Conservation (phyloP, 30 jellyfish, hydroid and myxozoan species). For the Turritopsis rubra region DNA sequence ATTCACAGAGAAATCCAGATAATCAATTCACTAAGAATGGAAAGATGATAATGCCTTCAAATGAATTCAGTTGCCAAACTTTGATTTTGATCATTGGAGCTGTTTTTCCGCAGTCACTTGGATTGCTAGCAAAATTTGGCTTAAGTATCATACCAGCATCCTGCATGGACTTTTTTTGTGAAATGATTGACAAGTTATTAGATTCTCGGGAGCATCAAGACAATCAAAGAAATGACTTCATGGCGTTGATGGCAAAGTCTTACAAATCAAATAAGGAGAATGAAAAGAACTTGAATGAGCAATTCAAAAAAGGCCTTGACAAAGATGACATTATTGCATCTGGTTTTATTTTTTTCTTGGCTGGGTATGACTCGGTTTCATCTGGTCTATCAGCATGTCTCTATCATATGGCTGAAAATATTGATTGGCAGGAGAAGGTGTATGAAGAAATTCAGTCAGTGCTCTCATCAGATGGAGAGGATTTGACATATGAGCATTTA, state of each 20-base stretch:
- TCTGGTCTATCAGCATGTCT: background rate
- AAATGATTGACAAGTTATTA: background rate
- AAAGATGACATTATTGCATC: background rate
- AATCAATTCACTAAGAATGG: background rate
- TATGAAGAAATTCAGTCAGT: background rate
- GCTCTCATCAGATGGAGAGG: background rate
- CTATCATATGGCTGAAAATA: background rate
- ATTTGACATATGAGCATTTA: background rate
- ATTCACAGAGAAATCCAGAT: background rate
- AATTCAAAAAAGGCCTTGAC: background rate
- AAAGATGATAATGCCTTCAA: background rate
- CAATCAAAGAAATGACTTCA: background rate
- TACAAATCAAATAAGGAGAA: background rate
- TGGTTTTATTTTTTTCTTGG: background rate
- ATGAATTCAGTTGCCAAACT: too few relatives aligned
- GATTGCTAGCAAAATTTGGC: background rate
- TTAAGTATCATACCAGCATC: background rate
- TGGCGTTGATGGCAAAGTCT: background rate
- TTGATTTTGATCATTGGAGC: background rate
- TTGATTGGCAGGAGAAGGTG: constrained; percentile 12
- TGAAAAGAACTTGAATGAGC: background rate
- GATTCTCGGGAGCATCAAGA: background rate
- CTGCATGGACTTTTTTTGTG: background rate
- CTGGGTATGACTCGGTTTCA: background rate
- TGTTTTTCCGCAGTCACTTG: background rate